Evolutionary conservation across 2,113 vertebrate genomes (phyloP).

Genomic region (Scortum barcoo): DNA sequence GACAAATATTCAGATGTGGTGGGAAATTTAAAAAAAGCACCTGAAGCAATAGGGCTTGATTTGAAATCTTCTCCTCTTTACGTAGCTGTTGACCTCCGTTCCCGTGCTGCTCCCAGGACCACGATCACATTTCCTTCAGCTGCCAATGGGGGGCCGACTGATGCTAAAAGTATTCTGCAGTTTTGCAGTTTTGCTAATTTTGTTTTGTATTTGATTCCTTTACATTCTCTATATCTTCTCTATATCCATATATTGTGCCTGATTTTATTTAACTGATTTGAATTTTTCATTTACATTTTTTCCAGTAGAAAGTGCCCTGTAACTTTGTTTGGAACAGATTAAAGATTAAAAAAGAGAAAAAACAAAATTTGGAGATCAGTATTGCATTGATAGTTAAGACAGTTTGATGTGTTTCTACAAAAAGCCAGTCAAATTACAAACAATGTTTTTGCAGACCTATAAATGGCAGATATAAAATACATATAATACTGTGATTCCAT

Average conservation of each 20-base stretch:
- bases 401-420: neutral
- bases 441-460: neutral
- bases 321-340: neutral
- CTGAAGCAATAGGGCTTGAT: neutral
- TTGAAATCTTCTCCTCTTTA: no score
- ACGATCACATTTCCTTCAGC: no score
- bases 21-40: constrained; percentile 48
- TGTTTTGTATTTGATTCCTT: neutral
- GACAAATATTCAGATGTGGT: neutral
- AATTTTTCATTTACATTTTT: neutral
- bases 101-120: no score
- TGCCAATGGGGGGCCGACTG: no score
- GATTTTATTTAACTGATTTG: neutral
- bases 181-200: no score
- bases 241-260: neutral
- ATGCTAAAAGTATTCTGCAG: no score
- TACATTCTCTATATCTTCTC: no score
- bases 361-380: neutral
- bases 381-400: no score
- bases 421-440: no score
- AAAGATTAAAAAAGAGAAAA: no score
- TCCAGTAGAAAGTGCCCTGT: neutral
- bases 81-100: neutral
- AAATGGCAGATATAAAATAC: neutral
- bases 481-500: neutral